A percentile compares a stretch with the other conserved stretches of the same genome.
Conservation (phyloP, 1,140 invertebrate species). For the Pinna nobilis region DNA sequence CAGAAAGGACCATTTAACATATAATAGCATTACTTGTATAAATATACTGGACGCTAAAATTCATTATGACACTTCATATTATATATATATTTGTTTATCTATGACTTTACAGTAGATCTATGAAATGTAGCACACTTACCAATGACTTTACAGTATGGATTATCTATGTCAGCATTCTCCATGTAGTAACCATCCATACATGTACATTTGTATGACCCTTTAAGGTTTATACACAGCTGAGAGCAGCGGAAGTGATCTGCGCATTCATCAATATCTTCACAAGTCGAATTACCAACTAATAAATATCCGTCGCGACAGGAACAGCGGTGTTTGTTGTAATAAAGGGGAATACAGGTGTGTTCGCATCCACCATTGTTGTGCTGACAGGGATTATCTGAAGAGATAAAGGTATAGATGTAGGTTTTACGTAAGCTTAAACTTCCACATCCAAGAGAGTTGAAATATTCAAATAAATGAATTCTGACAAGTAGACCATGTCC, state of each 20-base stretch:
- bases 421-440: not conserved
- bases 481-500: not conserved
- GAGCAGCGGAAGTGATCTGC: slow-evolving; percentile 89
- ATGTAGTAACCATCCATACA: slow-evolving; percentile 90
- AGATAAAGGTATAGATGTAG: not conserved
- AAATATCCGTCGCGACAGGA: slow-evolving; percentile 57
- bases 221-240: slow-evolving; percentile 91
- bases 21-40: not conserved
- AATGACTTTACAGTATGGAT: slow-evolving; percentile 83
- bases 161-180: slow-evolving; percentile 81
- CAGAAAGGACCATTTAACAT: not conserved
- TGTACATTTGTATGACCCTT: slow-evolving; percentile 95
- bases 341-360: slow-evolving; percentile 47
- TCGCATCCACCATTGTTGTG: slow-evolving; percentile 52
- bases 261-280: slow-evolving; percentile 94
- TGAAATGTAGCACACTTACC: slow-evolving; percentile 48
- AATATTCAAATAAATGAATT: not conserved
- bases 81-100: not conserved
- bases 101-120: not conserved
- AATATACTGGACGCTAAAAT: not conserved
- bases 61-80: not conserved
- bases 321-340: slow-evolving; percentile 36
- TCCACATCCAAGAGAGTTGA: not conserved
- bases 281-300: slow-evolving; percentile 38
- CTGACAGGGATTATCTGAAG: slow-evolving; percentile 56